Base-by-base conservation (phyloP, 2,797 vertebrate species). In the Dendrocincla fuliginosa region DNA sequence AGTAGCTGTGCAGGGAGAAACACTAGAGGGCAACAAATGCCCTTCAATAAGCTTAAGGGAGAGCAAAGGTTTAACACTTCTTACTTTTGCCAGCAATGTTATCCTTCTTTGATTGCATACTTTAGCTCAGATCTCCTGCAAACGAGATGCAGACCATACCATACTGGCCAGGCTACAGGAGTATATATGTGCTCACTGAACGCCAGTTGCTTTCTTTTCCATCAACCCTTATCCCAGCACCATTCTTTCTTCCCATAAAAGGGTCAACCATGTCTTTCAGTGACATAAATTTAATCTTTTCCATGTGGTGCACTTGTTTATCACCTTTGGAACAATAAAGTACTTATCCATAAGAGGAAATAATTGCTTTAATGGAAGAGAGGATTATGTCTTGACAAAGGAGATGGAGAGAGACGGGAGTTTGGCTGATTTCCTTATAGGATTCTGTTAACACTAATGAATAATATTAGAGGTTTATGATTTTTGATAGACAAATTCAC, bases 1-100 rank as follows among this genome's bases (percentile, higher is more conserved):
- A 68, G 82, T 0, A 8, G 73, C 61, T 50, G 53, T 13, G 56
- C 42, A 19, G 74, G 6, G 9, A 32, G 41, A 67, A 95, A 94
- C 97, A 77, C 97, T 92, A 98, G 98, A 97, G 97, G 98, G 97
- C 97, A 94, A 96, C 90, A 89, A 93, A 84, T 39, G 67, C 79
- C 77, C 87, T 97, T 55, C 50, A 78, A 95, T 80, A 37, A 11
- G 33, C 7, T 46, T 35, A 9, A 61, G 32, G n/a, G n/a, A 35
- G 28, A 8, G 56, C 30, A 8, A 1, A n/a, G 6, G 7, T 6
- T 4, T 9, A 33, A 10, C 15, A 3, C 27, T 56, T 30, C 33
- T 35, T 19, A 4, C 7, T 32, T 86, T 44, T 32, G 33, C 9
- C n/a, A 8, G 27, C 3, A 49, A 1, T 20, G 4, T 24, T 24